Evolutionary conservation across 2,797 vertebrate genomes (phyloP), one percentile per base, ranked within the genome.

Genomic region (Enteromius anoplus): DNA sequence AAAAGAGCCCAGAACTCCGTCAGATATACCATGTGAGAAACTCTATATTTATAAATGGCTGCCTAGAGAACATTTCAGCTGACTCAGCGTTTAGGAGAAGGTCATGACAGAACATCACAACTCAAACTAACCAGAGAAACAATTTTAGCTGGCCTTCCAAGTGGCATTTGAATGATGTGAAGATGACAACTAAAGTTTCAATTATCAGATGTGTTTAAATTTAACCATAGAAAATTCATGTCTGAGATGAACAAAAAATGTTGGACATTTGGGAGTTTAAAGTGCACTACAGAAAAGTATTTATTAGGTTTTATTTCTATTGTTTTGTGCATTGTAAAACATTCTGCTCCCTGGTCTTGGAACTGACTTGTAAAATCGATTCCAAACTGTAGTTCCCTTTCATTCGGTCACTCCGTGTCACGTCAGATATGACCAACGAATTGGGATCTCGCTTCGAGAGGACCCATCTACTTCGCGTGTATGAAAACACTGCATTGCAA

Each of bases 11-110:
- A 78, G 26, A 66, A 34, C 19, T 34, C 2, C 4, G 4, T 34
- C 32, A 68, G 21, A 68, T 79, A 23, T 65, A 51, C 17, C 45
- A n/a, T 37, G 76, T 26, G 45, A 66, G 62, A 78, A 66, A 78
- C 37, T 76, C n/a, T 60, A 45, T 42, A 62, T 45, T 76, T 76
- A 76, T 4, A 45, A 14, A 78, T 2, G 21, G 62, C 21, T 37
- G 76, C 37, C 42, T 51, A 65, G 19, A 62, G 29, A 47, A n/a
- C 6, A 51, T 51, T 65, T 65, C 26, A 66, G 42, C 15, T 78
- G 70, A 72, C 47, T 72, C 70, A 53, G 9, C 8, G 1, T 47
- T 62, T 5, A 65, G 3, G 40, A 78, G 72, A 37, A 37, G 53
- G 73, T 60, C 34, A 60, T 12, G 53, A 58, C 5, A 40, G 60